phyloP scores from a whole-genome alignment of 2,888 invertebrate species.

The Stenoptilia bipunctidactyla region DNA sequence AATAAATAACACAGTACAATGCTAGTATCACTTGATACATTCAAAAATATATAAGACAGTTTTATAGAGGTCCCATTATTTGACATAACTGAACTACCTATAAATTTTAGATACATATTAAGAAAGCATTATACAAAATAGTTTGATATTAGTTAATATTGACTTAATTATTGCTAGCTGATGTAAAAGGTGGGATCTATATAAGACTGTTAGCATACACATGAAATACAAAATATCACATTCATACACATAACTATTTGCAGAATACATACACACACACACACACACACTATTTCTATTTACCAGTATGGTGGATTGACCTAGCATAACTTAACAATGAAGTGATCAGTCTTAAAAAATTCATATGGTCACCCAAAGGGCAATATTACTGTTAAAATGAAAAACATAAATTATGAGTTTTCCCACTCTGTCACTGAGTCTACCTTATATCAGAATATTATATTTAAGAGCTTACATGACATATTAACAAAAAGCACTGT shows the following conservation, averaged over 20 bases:
- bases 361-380: slow-evolving; percentile 32
- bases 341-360: slow-evolving; percentile 68
- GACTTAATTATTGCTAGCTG: slow-evolving; percentile 23
- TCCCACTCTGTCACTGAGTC: slow-evolving; percentile 66
- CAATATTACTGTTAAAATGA: slow-evolving; percentile 29
- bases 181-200: slow-evolving; percentile 27
- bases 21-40: slow-evolving; percentile 14
- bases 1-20: slow-evolving; percentile 20
- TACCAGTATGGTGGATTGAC: slow-evolving; percentile 52
- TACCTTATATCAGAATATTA: slow-evolving; percentile 43
- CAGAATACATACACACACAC: slow-evolving; percentile 38
- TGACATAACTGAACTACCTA: neutral
- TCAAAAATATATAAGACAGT: neutral
- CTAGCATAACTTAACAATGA: slow-evolving; percentile 65
- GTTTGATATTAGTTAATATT: slow-evolving; percentile 10
- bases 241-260: slow-evolving; percentile 46
- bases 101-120: neutral
- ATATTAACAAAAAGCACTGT: slow-evolving; percentile 61
- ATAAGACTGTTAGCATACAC: slow-evolving; percentile 25
- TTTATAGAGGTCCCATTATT: neutral
- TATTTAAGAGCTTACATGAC: slow-evolving; percentile 44
- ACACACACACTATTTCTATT: slow-evolving; percentile 31
- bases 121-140: slow-evolving; percentile 7
- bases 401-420: slow-evolving; percentile 32
- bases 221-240: slow-evolving; percentile 29